Base-by-base conservation (phyloP, 2,888 invertebrate species). In the Polyommatus iphigenia region DNA sequence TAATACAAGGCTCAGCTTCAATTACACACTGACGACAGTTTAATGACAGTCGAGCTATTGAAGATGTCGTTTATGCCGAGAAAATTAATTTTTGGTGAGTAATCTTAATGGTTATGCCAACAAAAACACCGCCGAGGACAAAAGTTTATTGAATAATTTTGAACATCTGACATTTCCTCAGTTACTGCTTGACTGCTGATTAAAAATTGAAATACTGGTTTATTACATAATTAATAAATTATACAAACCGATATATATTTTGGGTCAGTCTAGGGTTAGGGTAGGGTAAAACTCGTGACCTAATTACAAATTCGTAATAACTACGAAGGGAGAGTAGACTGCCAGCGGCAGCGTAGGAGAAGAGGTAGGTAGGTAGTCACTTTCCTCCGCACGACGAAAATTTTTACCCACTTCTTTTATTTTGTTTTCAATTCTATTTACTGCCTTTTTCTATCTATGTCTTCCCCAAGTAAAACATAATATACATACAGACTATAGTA, bases 61-160 rank as follows among this genome's bases (percentile, higher is more conserved):
- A 32, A 29, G 29, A 20, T 29, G 67, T 67, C 67, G 67, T 29
- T 67, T 67, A 67, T 67, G 67, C 32, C 6, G 67, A 18, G 32
- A 67, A 67, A 67, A 67, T 67, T 67, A 32, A 18, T 29, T 67
- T 67, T 29, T 67, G 32, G 29, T 24, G 29, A 29, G 29, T 32
- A 29, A 67, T 67, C 13, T 67, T 67, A 29, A 67, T 13, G 29
- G 29, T 67, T 29, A 29, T 67, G 29, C 15, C 15, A 29, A 2
- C 29, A 67, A 67, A 67, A 67, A 67, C 67, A 29, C 67, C 15
- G 29, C 15, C 29, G 29, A 32, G 67, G 29, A 32, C 32, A 67
- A 32, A 29, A 67, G 29, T 29, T 15, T 67, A 67, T 67, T 67
- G 67, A 32, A 67, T 67, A 67, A 67, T 67, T 67, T 67, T 29